phyloP scores from a whole-genome alignment of 2,888 invertebrate species.

The Tenthredo mesomela region DNA sequence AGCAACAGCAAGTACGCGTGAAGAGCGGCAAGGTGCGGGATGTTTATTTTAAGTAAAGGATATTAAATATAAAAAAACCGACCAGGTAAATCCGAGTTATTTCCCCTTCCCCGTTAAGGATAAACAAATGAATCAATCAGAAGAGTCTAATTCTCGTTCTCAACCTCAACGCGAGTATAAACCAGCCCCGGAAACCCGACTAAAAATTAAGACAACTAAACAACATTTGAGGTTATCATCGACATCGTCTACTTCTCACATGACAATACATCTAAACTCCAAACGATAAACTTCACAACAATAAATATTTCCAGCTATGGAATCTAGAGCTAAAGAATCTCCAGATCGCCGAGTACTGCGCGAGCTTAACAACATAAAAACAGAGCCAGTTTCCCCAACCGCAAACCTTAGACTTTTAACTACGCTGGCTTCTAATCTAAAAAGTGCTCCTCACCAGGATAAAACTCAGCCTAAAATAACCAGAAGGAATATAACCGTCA shows the following conservation, averaged over 20 bases:
- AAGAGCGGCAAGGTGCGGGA: constrained; percentile 24
- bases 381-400: constrained; percentile 82
- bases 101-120: not conserved
- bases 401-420: constrained; percentile 85
- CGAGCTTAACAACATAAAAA: constrained; percentile 80
- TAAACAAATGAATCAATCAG: not conserved
- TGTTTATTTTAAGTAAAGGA: constrained; percentile 25
- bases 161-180: not conserved
- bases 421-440: constrained; percentile 82
- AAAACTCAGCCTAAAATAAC: constrained; percentile 50
- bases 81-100: constrained; percentile 12
- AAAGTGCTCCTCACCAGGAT: constrained; percentile 77
- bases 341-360: constrained; percentile 80
- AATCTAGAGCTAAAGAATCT: constrained; percentile 70
- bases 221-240: not conserved
- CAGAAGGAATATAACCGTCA: not conserved
- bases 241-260: not conserved
- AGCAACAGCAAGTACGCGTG: not conserved
- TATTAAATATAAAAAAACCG: not conserved
- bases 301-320: not conserved
- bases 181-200: not conserved
- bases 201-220: not conserved
- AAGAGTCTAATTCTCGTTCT: not conserved
- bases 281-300: not conserved
- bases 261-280: not conserved